Evolutionary conservation across 2,797 vertebrate species (phyloP).

Genomic region (Amblyraja radiata): DNA sequence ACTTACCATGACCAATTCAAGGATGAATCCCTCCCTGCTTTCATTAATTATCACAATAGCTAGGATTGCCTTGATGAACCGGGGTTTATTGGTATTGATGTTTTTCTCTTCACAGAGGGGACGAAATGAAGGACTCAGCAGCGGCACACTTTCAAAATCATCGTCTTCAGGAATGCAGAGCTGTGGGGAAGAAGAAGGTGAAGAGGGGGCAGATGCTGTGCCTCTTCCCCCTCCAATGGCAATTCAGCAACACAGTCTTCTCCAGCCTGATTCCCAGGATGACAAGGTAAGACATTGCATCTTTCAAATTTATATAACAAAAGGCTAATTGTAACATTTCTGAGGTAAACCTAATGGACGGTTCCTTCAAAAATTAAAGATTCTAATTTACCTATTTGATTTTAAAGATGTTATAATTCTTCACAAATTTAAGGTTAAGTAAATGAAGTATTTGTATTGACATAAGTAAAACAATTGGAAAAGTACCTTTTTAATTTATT

Average conservation of each 20-base stretch:
- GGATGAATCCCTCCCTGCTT: background rate
- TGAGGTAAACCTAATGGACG: background rate
- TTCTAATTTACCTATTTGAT: background rate
- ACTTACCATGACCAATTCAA: too few species aligned
- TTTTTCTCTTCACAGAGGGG: slow-evolving; percentile 71
- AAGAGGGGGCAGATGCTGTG: slow-evolving; percentile 86
- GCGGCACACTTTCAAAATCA: slow-evolving; percentile 93
- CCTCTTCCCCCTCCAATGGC: slow-evolving; percentile 96
- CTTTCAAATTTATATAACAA: background rate
- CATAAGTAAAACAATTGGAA: background rate
- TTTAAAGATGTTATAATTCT: background rate
- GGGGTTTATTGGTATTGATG: background rate
- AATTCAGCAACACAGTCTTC: slow-evolving; percentile 96
- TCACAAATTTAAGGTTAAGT: background rate
- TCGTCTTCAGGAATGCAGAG: slow-evolving; percentile 99
- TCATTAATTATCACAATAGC: background rate
- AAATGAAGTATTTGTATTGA: background rate
- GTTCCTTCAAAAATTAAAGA: slow-evolving; percentile 9
- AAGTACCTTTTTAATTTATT: background rate
- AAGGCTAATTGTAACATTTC: background rate
- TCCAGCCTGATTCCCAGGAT: slow-evolving; percentile 91
- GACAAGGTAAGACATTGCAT: slow-evolving; percentile 76
- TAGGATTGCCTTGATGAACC: accelerated
- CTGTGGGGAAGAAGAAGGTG: slow-evolving; percentile 95
- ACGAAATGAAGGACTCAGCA: slow-evolving; percentile 90